Evolutionary conservation across 2,888 invertebrate species (phyloP).

Genomic region (Fissipunctia ypsillon): DNA sequence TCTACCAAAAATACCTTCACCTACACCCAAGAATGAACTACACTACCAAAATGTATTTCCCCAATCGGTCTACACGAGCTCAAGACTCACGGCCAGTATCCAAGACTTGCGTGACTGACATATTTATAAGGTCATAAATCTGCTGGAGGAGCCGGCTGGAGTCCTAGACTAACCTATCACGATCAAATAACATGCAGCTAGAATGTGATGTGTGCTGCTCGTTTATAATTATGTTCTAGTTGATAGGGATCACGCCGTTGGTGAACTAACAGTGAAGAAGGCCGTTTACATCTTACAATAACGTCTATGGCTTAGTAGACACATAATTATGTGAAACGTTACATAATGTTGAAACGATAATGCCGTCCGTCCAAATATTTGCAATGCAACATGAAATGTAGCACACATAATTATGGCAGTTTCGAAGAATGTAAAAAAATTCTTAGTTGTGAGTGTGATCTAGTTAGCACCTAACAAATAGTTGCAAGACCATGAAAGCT

Average conservation of each 20-base stretch:
- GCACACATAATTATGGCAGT: background rate
- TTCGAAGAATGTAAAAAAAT: background rate
- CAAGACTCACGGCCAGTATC: conserved; percentile 28
- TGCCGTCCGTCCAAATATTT: background rate
- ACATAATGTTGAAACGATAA: background rate
- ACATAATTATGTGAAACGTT: background rate
- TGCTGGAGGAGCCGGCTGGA: conserved; percentile 38
- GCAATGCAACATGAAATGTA: background rate
- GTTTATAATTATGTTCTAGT: conserved; percentile 46
- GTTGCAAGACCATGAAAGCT: background rate
- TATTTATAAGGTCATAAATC: conserved; percentile 84
- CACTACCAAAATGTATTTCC: conserved; percentile 12
- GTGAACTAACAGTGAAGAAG: background rate
- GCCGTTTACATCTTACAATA: background rate
- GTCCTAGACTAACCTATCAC: conserved; percentile 60
- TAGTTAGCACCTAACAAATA: background rate
- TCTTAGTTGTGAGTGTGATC: background rate
- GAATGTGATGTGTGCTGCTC: conserved; percentile 44
- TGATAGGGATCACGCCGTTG: conserved; percentile 30
- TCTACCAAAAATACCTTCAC: background rate
- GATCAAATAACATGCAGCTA: conserved; percentile 60
- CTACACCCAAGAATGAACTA: background rate
- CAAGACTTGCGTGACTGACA: conserved; percentile 74
- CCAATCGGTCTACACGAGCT: conserved; percentile 30
- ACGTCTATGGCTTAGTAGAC: background rate